These are phyloP conservation scores for Adelosebastes latens DNA, from an alignment of 2,797 vertebrate genomes.

Conservation along the genomic window DNA sequence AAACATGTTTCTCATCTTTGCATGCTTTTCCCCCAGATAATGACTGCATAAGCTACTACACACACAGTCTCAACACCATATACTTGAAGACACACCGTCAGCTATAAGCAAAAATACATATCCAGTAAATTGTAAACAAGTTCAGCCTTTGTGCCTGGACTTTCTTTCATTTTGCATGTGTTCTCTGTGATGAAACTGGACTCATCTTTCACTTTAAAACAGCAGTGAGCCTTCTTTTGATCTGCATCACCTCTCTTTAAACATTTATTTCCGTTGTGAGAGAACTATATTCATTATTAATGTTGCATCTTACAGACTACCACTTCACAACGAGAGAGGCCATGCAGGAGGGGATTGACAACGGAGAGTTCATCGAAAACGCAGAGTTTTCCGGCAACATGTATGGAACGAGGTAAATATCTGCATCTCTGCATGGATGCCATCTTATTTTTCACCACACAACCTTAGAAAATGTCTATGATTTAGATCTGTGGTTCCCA, in stretches of 20 bases:
- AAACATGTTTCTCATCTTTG: background rate
- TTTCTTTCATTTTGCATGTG: background rate
- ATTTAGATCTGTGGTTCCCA: too few species aligned
- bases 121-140: background rate
- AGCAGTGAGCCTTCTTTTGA: background rate
- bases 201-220: background rate
- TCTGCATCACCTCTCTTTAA: background rate
- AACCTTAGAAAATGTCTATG: background rate
- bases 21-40: background rate
- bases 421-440: background rate
- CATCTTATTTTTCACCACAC: background rate
- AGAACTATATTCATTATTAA: slow-evolving; percentile 1
- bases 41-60: background rate
- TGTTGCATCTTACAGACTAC: slow-evolving; percentile 86
- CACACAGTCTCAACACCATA: background rate
- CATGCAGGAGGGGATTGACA: slow-evolving; percentile 90
- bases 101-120: background rate
- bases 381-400: slow-evolving; percentile 95
- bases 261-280: background rate
- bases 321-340: slow-evolving; percentile 91
- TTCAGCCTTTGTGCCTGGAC: background rate
- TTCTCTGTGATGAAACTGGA: background rate
- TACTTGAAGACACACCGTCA: background rate
- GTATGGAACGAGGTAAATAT: slow-evolving; percentile 93
- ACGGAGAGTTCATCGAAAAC: slow-evolving; percentile 92